Evolutionary conservation across 1,140 invertebrate species (phyloP).

Genomic region (Bombus impatiens): DNA sequence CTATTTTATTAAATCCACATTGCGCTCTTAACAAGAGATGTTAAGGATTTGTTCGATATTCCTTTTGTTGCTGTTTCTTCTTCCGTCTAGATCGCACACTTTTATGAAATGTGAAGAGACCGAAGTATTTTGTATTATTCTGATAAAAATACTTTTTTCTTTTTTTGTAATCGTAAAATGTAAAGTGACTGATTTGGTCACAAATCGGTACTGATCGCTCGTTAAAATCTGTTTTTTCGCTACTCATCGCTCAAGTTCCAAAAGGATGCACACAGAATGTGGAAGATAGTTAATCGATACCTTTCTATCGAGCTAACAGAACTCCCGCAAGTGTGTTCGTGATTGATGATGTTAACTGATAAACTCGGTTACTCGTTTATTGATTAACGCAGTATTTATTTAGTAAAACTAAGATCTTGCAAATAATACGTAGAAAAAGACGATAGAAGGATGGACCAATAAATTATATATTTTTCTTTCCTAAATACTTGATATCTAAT

Average conservation of each 20-base stretch:
- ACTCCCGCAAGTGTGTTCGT: not conserved
- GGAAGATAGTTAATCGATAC: slow-evolving; percentile 21
- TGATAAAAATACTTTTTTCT: too few relatives aligned
- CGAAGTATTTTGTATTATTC: too few relatives aligned
- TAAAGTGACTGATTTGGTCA: not conserved
- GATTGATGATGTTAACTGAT: slow-evolving; percentile 3
- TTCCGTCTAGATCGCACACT: too few relatives aligned
- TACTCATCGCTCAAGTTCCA: not conserved
- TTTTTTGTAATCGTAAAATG: too few relatives aligned
- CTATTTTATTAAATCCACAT: too few relatives aligned
- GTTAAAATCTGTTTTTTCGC: not conserved
- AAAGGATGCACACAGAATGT: not conserved
- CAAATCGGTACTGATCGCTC: not conserved
- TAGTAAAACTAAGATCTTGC: too few relatives aligned
- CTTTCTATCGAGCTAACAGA: not conserved
- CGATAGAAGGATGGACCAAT: not conserved
- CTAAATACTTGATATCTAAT: too few relatives aligned
- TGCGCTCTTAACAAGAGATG: too few relatives aligned
- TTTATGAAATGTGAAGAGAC: too few relatives aligned
- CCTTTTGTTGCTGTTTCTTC: too few relatives aligned
- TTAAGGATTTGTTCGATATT: too few relatives aligned
- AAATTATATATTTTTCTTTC: not conserved
- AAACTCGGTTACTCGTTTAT: not conserved
- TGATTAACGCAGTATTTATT: not conserved
- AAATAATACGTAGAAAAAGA: not conserved